A percentile compares a stretch with the other conserved stretches of the same genome.
These are phyloP conservation scores for Agrotis clavis DNA, from an alignment of 2,888 invertebrate genomes.

Conservation along the genomic window DNA sequence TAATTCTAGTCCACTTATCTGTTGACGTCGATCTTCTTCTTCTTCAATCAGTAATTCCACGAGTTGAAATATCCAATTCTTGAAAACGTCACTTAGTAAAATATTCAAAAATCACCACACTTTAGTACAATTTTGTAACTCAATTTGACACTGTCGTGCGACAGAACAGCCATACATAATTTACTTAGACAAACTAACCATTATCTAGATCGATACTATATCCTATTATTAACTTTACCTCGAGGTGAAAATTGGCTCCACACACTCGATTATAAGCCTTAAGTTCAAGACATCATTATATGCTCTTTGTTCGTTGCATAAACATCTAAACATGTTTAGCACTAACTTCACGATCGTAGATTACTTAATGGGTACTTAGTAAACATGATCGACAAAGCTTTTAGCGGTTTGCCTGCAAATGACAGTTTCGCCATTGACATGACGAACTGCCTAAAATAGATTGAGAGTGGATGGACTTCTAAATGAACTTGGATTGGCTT, in stretches of 20 bases:
- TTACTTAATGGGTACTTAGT: constrained; percentile 37
- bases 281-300: neutral
- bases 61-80: neutral
- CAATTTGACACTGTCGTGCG: neutral
- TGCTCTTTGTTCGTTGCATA: neutral
- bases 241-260: constrained; percentile 28
- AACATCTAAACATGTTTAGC: constrained; percentile 9
- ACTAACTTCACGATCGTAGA: constrained; percentile 13
- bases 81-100: neutral
- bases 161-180: constrained; percentile 32
- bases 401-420: constrained; percentile 23
- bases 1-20: neutral
- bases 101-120: neutral
- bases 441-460: constrained; percentile 22
- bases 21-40: neutral
- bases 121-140: neutral
- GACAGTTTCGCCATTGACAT: constrained; percentile 14
- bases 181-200: constrained; percentile 28
- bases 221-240: constrained; percentile 24
- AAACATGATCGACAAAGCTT: constrained; percentile 13
- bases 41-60: neutral
- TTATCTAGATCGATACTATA: constrained; percentile 26
- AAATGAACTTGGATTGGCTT: neutral
- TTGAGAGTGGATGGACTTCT: neutral
- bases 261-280: neutral